Evolutionary conservation across 2,113 vertebrate species (phyloP), one percentile per base, ranked within the genome.

Genomic region (Bagarius yarrelli): DNA sequence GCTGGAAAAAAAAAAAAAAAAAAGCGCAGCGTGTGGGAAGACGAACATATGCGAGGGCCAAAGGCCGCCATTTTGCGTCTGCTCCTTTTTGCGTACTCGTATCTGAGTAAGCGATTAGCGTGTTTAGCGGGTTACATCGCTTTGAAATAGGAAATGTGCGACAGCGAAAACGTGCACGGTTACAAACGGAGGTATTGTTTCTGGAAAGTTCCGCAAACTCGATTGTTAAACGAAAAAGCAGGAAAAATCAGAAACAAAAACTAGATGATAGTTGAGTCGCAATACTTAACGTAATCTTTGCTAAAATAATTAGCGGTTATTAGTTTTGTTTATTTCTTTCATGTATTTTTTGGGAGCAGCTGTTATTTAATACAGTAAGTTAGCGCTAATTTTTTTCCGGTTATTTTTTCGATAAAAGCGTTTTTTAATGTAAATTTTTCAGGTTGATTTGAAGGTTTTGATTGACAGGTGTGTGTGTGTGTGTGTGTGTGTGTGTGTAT

Each of bases 391-490:
- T 47, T 47, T 8, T 47, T n/a, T n/a, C n/a, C n/a, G n/a, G n/a
- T n/a, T n/a, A n/a, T n/a, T n/a, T n/a, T n/a, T n/a, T n/a, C n/a
- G n/a, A n/a, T n/a, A n/a, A n/a, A n/a, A n/a, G n/a, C n/a, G n/a
- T n/a, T n/a, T n/a, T n/a, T n/a, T n/a, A n/a, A n/a, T n/a, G n/a
- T n/a, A n/a, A n/a, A 40, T 36, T 53, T 53, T 53, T 84, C 27
- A 84, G 47, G 55, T 73, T 61, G 55, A 71, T 63, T 32, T 25
- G 78, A 56, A 59, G 77, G 60, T 78, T 60, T 44, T 89, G 90
- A 90, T 80, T 89, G 89, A 89, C 89, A 89, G 87, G 87, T 88
- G 84, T 87, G 86, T 84, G 81, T 81, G 88, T 27, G 59, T 72
- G 83, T 86, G 83, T 79, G 86, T 90, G 87, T 87, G 89, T 81